phyloP scores from a whole-genome alignment of 2,888 invertebrate genomes.

The Andrena camellia region DNA sequence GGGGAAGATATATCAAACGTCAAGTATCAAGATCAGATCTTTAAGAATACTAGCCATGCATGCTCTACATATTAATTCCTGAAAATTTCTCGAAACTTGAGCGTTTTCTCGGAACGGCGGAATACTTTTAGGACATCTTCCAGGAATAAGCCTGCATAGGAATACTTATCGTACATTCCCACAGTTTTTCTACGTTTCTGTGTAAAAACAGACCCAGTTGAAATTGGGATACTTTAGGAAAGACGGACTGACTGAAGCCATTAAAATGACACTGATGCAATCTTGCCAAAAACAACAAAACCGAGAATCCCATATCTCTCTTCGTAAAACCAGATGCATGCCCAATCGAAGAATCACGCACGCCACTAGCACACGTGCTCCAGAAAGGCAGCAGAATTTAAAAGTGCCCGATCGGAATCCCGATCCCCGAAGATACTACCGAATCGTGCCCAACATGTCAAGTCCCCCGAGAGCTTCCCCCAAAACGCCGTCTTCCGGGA shows the following conservation, averaged over 20 bases:
- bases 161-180: background rate
- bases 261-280: too few relatives aligned
- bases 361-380: background rate
- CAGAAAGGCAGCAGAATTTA: background rate
- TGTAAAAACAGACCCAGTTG: background rate
- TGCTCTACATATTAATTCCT: background rate
- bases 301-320: too few relatives aligned
- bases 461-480: background rate
- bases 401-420: conserved; percentile 36
- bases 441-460: conserved; percentile 41
- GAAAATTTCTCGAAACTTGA: background rate
- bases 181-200: background rate
- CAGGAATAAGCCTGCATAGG: background rate
- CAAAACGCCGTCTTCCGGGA: conserved; percentile 30
- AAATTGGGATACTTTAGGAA: background rate
- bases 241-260: too few relatives aligned
- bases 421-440: conserved; percentile 25
- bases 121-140: background rate
- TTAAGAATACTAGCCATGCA: background rate
- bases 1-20: background rate
- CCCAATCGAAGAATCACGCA: background rate
- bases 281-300: too few relatives aligned
- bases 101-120: background rate
- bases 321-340: too few relatives aligned
- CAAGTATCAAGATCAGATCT: background rate